Percentiles rank a stretch among this genome's conserved stretches.
Evolutionary conservation across 2,797 vertebrate genomes (phyloP).

Genomic region (Thaleichthys pacificus): DNA sequence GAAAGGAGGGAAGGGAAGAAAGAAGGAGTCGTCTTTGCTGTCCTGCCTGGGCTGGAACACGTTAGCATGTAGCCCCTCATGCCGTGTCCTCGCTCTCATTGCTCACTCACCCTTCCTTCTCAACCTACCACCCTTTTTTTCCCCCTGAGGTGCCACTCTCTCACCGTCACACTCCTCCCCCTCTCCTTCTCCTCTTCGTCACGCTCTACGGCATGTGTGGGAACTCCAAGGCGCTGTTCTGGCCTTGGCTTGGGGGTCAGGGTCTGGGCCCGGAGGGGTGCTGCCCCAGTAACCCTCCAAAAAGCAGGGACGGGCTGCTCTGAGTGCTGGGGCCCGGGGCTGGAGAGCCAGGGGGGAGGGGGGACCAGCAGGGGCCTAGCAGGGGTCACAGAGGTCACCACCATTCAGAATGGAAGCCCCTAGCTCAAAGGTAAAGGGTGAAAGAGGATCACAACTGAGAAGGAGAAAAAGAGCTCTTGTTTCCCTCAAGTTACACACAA

Average conservation of each 20-base stretch:
- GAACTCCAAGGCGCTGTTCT: conserved; percentile 56
- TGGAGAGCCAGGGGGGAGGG: conserved; percentile 14
- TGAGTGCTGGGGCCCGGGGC: conserved; percentile 55
- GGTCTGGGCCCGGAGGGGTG: conserved; percentile 56
- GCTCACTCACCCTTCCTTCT: conserved; percentile 34
- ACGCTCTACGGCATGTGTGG: conserved; percentile 58
- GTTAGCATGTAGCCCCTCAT: not conserved
- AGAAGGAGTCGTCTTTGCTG: conserved; percentile 54
- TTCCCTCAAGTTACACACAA: conserved; percentile 71
- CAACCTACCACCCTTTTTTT: conserved; percentile 18
- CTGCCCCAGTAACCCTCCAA: conserved; percentile 47
- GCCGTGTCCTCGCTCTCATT: conserved; percentile 47
- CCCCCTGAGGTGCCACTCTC: conserved; percentile 33
- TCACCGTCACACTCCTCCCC: conserved; percentile 31
- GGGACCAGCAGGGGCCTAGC: conserved; percentile 20
- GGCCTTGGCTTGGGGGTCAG: conserved; percentile 59
- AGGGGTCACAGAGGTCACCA: conserved; percentile 65
- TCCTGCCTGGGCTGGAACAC: conserved; percentile 33
- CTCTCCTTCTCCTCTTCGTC: conserved; percentile 27
- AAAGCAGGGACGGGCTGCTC: conserved; percentile 39
- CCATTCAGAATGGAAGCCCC: conserved; percentile 71
- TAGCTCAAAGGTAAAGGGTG: conserved; percentile 73
- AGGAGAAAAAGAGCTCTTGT: conserved; percentile 77
- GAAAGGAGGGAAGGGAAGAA: conserved; percentile 35
- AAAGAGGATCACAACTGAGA: conserved; percentile 70